These are phyloP conservation scores for Prionailurus bengalensis DNA, from an alignment of 2,113 vertebrate genomes.

Conservation along the genomic window DNA sequence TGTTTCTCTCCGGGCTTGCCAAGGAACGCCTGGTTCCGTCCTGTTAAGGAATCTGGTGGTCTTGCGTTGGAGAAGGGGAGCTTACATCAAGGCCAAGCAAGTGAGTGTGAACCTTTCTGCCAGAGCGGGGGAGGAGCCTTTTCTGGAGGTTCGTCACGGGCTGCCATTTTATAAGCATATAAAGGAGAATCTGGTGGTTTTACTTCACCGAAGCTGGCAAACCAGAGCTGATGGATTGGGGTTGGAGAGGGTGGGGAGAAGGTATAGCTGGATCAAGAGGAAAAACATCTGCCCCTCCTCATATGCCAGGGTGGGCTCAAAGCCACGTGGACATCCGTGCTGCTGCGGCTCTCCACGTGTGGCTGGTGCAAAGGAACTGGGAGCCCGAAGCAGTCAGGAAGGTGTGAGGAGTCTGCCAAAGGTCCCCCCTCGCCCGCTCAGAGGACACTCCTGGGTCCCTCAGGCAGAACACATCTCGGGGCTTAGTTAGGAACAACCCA, in stretches of 20 bases:
- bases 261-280: neutral
- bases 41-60: neutral
- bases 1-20: neutral
- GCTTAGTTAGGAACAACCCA: neutral
- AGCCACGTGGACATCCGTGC: neutral
- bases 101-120: neutral
- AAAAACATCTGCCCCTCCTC: too few relatives aligned
- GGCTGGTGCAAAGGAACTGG: accelerated
- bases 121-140: accelerated
- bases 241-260: neutral
- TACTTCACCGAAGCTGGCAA: neutral
- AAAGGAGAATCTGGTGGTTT: neutral
- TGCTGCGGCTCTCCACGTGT: neutral
- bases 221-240: neutral
- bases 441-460: neutral
- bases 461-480: neutral
- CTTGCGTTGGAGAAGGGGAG: neutral
- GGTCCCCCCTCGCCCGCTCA: neutral
- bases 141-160: neutral
- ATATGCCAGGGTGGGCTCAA: accelerated
- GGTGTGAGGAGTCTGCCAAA: neutral
- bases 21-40: neutral
- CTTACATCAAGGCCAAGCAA: neutral
- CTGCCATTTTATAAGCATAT: neutral
- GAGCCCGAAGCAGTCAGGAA: too few relatives aligned